Evolutionary conservation across 2,797 vertebrate genomes (phyloP).

Genomic region (Gallinago nigripennis): DNA sequence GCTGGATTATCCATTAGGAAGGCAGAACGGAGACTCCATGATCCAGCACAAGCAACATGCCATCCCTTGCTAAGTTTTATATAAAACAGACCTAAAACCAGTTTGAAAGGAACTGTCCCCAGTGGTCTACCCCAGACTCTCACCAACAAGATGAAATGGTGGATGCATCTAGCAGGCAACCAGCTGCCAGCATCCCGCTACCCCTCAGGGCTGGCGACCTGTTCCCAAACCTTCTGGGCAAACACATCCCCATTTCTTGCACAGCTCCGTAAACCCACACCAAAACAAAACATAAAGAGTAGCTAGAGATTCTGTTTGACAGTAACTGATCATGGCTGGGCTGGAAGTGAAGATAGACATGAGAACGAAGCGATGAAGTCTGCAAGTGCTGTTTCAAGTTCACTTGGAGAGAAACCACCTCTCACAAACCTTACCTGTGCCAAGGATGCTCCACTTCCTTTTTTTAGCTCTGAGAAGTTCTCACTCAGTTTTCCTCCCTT

Average conservation of each 20-base stretch:
- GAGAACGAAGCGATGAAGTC: neutral
- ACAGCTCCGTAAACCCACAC: neutral
- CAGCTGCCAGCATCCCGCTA: neutral
- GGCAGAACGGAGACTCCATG: neutral
- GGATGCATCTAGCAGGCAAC: neutral
- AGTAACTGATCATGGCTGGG: neutral
- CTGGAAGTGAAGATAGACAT: neutral
- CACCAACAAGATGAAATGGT: neutral
- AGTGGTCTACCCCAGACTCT: neutral
- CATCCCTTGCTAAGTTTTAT: neutral
- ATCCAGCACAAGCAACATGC: neutral
- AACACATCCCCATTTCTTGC: neutral
- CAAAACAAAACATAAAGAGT: neutral
- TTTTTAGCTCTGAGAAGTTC: slow-evolving; percentile 70
- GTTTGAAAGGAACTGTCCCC: neutral
- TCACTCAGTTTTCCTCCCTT: slow-evolving; percentile 82
- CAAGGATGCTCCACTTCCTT: slow-evolving; percentile 77
- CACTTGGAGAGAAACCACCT: neutral
- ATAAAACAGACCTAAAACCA: neutral
- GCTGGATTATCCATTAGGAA: neutral
- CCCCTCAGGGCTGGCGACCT: neutral
- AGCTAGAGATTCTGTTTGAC: neutral
- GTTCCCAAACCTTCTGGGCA: neutral
- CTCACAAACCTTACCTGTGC: slow-evolving; percentile 83
- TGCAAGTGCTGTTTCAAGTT: neutral